phyloP scores from a whole-genome alignment of 2,888 invertebrate species.

The Drosophila neoperkinsi region DNA sequence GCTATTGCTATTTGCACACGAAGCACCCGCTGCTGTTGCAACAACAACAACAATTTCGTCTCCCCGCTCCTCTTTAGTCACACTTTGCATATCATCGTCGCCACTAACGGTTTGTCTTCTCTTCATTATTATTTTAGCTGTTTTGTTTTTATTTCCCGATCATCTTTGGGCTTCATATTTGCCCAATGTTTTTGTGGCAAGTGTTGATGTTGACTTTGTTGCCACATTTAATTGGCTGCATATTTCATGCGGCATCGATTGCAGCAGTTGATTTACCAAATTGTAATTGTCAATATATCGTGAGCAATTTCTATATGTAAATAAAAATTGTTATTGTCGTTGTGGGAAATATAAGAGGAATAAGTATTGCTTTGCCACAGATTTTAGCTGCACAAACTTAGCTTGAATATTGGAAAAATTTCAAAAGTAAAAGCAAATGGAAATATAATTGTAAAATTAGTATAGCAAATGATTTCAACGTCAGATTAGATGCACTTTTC shows the following conservation, averaged over 20 bases:
- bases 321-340: constrained; percentile 36
- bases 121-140: constrained; percentile 13
- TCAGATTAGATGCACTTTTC: constrained; percentile 4
- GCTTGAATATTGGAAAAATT: background rate
- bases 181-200: constrained; percentile 39
- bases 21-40: constrained; percentile 5
- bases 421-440: background rate
- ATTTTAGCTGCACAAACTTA: background rate
- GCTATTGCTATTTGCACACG: constrained; percentile 3
- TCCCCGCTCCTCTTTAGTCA: constrained; percentile 13
- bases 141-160: constrained; percentile 7
- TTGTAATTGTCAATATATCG: constrained; percentile 54
- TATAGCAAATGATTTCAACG: background rate
- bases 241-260: constrained; percentile 55
- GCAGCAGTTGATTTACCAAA: constrained; percentile 38
- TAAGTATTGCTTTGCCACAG: background rate
- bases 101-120: constrained; percentile 38
- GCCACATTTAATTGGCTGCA: constrained; percentile 57
- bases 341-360: constrained; percentile 35
- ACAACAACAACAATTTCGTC: background rate
- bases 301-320: constrained; percentile 36
- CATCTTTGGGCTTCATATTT: constrained; percentile 47
- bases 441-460: constrained; percentile 3
- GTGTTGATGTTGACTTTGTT: constrained; percentile 39
- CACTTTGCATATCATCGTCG: constrained; percentile 70